Base-by-base conservation (phyloP, 2,797 vertebrate genomes). In the Micromesistius poutassou region DNA sequence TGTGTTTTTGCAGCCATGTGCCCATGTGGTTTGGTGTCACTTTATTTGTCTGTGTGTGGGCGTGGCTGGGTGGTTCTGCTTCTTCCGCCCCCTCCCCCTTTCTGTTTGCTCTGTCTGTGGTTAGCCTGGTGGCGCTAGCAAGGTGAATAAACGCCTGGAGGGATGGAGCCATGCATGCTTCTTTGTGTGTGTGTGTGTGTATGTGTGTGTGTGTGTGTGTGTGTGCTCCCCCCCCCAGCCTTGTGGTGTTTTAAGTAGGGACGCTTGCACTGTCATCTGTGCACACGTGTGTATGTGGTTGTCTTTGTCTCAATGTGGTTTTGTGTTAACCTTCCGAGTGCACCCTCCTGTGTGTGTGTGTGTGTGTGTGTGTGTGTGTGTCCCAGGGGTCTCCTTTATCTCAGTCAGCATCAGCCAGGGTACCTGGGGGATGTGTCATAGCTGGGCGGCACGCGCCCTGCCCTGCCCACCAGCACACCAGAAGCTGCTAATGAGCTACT, bases 401-500 rank as follows among this genome's bases (percentile, higher is more conserved):
- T 86, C 89, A 89, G 91, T 93, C 91, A 92, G 91, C 93, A 92
- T 89, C 89, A 86, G 89, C 83, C 87, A 87, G 80, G 83, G 73
- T 87, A 93, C 94, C 93, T 92, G 88, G 83, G 94, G 93, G 94
- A 94, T 85, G 79, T 86, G 85, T 78, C 78, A 86, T 87, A 85
- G 89, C 55, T 71, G 88, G 88, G 87, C 78, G 90, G 91, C 93
- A 93, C 93, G 88, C 86, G 91, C 81, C 82, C 91, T 89, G 86
- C 90, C 88, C 91, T 90, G 90, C 91, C 91, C 89, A 89, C 87
- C 93, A 92, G 94, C n/a, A 92, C 91, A 95, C 95, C 92, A 94
- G 93, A 91, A 93, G 93, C 93, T 93, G 93, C 93, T 96, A 96
- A 97, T 96, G 96, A 98, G 96, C 96, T 98, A 96, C 97, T 97